These are phyloP conservation scores for Chaetodon trifasciatus DNA, from an alignment of 2,797 vertebrate genomes.

Conservation along the genomic window DNA sequence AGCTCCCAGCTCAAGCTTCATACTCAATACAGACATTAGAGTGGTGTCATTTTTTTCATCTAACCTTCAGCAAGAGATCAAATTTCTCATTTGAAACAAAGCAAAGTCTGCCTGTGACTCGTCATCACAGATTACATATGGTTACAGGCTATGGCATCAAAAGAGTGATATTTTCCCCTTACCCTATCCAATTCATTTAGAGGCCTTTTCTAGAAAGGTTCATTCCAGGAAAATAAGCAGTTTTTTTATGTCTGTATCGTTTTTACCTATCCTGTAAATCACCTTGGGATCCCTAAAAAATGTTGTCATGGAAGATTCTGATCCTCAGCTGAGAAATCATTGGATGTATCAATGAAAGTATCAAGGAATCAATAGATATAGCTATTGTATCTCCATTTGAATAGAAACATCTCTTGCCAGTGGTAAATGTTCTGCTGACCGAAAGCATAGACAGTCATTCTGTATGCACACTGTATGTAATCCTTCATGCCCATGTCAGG, in stretches of 20 bases:
- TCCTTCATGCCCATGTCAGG: slow-evolving; percentile 46
- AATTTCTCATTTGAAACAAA: slow-evolving; percentile 6
- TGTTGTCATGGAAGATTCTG: background rate
- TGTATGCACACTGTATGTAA: slow-evolving; percentile 41
- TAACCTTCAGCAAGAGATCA: background rate
- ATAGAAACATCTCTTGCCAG: slow-evolving; percentile 1
- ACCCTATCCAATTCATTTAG: background rate
- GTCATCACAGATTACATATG: background rate
- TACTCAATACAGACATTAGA: background rate
- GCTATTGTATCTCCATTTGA: background rate
- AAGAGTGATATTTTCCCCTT: background rate
- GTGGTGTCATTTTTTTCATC: background rate
- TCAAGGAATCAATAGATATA: slow-evolving; percentile 2
- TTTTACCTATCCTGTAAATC: background rate
- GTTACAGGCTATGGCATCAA: background rate
- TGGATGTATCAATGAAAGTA: background rate
- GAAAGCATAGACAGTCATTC: slow-evolving; percentile 3
- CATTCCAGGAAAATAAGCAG: background rate
- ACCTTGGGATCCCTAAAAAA: background rate
- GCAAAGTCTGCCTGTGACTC: background rate
- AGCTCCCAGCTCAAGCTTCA: background rate
- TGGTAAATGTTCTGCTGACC: slow-evolving; percentile 4
- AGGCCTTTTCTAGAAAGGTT: too few species aligned
- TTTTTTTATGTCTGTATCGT: background rate
- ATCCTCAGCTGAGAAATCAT: slow-evolving; percentile 12